Base-by-base conservation (phyloP, 2,888 invertebrate genomes). In the Trisateles emortualis region DNA sequence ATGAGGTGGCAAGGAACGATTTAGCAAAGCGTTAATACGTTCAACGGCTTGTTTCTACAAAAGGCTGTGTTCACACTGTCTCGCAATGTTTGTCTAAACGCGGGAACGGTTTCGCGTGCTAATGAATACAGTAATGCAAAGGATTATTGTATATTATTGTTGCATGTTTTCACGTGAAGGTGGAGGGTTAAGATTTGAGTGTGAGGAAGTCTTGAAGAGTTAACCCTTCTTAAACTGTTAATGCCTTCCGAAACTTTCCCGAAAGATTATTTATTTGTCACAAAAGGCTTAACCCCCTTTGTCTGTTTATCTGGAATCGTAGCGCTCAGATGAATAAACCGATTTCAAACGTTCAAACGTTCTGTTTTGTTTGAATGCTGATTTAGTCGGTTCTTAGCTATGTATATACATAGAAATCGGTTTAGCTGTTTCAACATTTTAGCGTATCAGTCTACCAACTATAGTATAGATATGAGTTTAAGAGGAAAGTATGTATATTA, bases 21-120 rank as follows among this genome's bases (percentile, higher is more conserved):
- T 57, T 49, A 38, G 13, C 39, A 32, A 39, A 44, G 10, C 56
- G 38, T 43, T 58, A 63, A 64, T 58, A 59, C 59, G 51, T 70
- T 70, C 59, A 52, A 60, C 59, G 56, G 63, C 61, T 53, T 72
- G 67, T 74, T 74, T 68, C 64, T 63, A 62, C 52, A 65, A 59
- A 49, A 54, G 52, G 16, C 33, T 32, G 44, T 42, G 49, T 57
- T 63, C 57, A 53, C 52, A 45, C 26, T 44, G 35, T 41, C 13
- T 43, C 40, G 36, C 55, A 33, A 35, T 66, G 62, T 68, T 72
- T 68, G 68, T 64, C 64, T 39, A 17, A 38, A 47, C 30, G 41
- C 35, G 36, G 17, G 46, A 42, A 43, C 26, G 24, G 38, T 47
- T 47, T 50, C 43, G 47, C 42, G 26, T 43, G 52, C 47, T 47